Base-by-base conservation (phyloP, 2,888 invertebrate species). In the Napeogenes sylphis region DNA sequence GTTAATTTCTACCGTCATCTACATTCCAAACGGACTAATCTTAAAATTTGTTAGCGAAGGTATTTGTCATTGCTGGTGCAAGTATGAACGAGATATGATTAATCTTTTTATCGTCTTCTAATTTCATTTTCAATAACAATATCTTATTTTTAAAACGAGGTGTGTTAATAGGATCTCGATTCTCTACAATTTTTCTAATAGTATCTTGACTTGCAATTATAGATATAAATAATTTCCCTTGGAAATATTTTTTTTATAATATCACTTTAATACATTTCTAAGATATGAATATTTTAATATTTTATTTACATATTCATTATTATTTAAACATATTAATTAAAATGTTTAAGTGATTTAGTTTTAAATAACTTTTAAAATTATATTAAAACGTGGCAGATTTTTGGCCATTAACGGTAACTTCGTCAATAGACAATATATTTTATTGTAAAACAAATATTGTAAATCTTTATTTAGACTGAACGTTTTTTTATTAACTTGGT, bases 161-260 rank as follows among this genome's bases (percentile, higher is more conserved):
- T 73, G 72, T 75, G 75, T 75, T 73, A 73, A 72, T 73, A 77
- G 73, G 72, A 74, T 76, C 73, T 81, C 51, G 78, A 74, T 74
- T 75, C 68, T 71, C 75, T 81, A 84, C 83, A 71, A 76, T 77
- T 81, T 81, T 76, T 72, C 84, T 87, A 87, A 80, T 86, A 85
- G 79, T 83, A 88, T 89, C 87, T 79, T 79, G 82, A 82, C 83
- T 21, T 21, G 21, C 21, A 21, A 80, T 79, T 76, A 84, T 85
- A 86, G 85, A 86, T 83, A 85, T 85, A 84, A 83, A 76, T 82
- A 84, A 84, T 87, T 89, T 89, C 88, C 88, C 85, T 87, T 79
- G 89, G 89, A 89, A 90, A 87, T 80, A 84, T 85, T 84, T 77
- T 77, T 77, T 71, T 70, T 65, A 75, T 42, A 42, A 42, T 87